A percentile compares a stretch with the other conserved stretches of the same genome.
These are phyloP conservation scores for Lacanobia oleracea DNA, from an alignment of 2,888 invertebrate genomes.

Conservation along the genomic window DNA sequence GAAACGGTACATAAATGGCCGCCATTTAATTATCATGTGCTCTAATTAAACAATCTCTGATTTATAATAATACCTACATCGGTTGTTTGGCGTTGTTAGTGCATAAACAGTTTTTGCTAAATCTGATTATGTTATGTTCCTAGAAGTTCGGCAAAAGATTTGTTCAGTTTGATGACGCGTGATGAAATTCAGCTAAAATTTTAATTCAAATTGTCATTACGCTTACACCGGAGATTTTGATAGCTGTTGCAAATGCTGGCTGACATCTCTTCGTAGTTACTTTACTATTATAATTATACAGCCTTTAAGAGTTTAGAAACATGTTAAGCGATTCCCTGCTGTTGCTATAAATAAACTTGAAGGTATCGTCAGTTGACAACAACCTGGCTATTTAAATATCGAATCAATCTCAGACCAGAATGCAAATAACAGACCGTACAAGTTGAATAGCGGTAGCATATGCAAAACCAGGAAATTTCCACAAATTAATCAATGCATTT, in stretches of 20 bases:
- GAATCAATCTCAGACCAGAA: slow-evolving; percentile 46
- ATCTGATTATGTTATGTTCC: slow-evolving; percentile 19
- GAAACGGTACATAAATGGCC: slow-evolving; percentile 27
- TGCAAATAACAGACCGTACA: slow-evolving; percentile 40
- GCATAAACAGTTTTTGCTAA: not conserved
- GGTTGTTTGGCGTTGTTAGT: not conserved
- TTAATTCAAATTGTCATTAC: slow-evolving; percentile 7
- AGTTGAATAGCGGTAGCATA: slow-evolving; percentile 37
- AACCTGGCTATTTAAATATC: slow-evolving; percentile 37
- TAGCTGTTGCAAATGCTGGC: not conserved
- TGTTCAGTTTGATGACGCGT: not conserved
- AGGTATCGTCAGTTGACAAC: slow-evolving; percentile 21
- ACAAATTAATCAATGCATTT: slow-evolving; percentile 53
- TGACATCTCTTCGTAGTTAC: not conserved
- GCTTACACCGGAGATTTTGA: slow-evolving; percentile 8
- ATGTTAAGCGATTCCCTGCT: slow-evolving; percentile 7
- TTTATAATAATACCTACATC: slow-evolving; percentile 2
- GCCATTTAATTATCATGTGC: slow-evolving; percentile 16
- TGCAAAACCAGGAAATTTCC: slow-evolving; percentile 54
- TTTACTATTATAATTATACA: slow-evolving; percentile 10
- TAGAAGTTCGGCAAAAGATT: slow-evolving; percentile 18
- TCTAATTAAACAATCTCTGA: slow-evolving; percentile 30
- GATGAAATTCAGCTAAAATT: slow-evolving; percentile 7
- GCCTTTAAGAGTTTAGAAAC: slow-evolving; percentile 11
- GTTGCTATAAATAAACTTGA: slow-evolving; percentile 24